A percentile compares a stretch with the other conserved stretches of the same genome.
phyloP scores from a whole-genome alignment of 1,140 invertebrate species.

The Pteromalus puparum region DNA sequence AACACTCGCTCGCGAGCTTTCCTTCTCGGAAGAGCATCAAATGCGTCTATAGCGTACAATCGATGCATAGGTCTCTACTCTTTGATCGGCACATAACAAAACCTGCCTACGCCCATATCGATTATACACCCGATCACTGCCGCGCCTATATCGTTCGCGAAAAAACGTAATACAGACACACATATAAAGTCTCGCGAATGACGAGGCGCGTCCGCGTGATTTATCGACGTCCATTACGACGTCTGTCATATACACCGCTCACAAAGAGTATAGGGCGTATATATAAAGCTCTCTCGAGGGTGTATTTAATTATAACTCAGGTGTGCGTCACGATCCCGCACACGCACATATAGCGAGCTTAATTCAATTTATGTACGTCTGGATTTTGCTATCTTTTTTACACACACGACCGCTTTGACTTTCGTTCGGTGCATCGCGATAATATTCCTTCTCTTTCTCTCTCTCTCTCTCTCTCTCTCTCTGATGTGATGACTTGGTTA shows the following conservation, averaged over 20 bases:
- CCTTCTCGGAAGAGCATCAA: neutral
- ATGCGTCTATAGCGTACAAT: neutral
- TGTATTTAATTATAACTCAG: slow-evolving; percentile 5
- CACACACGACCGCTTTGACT: neutral
- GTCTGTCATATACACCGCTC: neutral
- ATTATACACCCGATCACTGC: neutral
- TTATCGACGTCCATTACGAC: neutral
- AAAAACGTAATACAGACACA: neutral
- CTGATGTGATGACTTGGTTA: neutral
- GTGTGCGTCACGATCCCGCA: neutral
- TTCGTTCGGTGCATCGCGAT: neutral
- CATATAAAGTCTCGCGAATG: neutral
- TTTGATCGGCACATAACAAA: neutral
- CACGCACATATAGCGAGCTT: neutral
- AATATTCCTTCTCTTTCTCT: neutral
- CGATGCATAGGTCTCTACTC: neutral
- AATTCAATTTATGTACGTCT: neutral
- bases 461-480: no score
- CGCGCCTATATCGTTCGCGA: neutral
- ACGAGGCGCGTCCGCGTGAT: neutral
- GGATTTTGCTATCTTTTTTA: no score
- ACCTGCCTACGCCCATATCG: slow-evolving; percentile 2
- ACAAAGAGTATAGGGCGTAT: neutral
- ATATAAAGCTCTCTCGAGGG: neutral
- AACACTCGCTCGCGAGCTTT: neutral